Evolutionary conservation across 2,113 vertebrate genomes (phyloP), one percentile per base, ranked within the genome.

Genomic region (Cricetomys ansorgei): DNA sequence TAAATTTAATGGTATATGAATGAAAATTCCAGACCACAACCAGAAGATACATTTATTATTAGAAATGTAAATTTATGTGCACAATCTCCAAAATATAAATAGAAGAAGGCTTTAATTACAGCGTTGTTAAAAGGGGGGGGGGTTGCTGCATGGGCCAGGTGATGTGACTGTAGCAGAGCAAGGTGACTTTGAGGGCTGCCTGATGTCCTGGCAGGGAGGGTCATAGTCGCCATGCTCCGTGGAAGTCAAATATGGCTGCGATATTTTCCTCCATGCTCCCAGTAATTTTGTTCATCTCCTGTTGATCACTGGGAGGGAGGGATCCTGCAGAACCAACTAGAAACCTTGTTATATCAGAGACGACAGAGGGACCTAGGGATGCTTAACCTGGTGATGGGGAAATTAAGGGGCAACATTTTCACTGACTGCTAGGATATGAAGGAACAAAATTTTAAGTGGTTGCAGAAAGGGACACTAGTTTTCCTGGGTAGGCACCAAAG

Each of bases 11-110:
- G 73, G 70, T 17, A 64, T 88, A 45, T 92, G 64, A 92, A 92
- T 95, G 93, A 95, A 93, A 93, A 72, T 89, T 93, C 40, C 64
- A 89, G 84, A 64, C 84, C 53, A 79, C 64, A 89, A 83, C 95
- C 88, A 79, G 92, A 84, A 95, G 90, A 92, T 76, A 89, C 65
- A 88, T 92, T 79, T 95, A 94, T 94, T 94, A 96, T 93, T 94
- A 94, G 57, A 92, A 93, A 87, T 67, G n/a, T 65, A 75, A 88
- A 80, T 10, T 62, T 93, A 50, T 90, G 17, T 9, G 50, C 21
- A 40, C 48, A 87, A 59, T 7, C 34, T 89, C 65, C 65, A 90
- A 94, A 89, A 40, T 57, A 67, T 45, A 92, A 76, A 62, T 43
- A 50, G 37, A 91, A 92, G 59, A 70, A 59, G 21, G 45, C 43